Evolutionary conservation across 1,140 invertebrate species (phyloP).

Genomic region (Heliconius eleuchia): DNA sequence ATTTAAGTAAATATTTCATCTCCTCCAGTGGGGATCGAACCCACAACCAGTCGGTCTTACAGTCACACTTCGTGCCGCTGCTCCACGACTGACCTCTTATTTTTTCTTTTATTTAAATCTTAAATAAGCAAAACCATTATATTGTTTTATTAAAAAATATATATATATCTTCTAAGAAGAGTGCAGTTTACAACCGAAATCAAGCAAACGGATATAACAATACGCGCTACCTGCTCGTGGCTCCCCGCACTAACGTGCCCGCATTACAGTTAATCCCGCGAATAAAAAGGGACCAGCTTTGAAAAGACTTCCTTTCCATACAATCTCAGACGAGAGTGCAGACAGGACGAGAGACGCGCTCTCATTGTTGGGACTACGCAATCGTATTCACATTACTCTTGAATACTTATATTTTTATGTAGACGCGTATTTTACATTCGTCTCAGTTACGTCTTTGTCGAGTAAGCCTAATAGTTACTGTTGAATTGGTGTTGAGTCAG

Average conservation of each 20-base stretch:
- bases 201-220: background rate
- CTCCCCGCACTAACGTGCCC: slow-evolving; percentile 4
- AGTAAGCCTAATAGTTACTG: background rate
- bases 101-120: too few species aligned
- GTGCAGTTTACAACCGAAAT: background rate
- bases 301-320: slow-evolving; percentile 36
- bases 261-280: slow-evolving; percentile 30
- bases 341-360: slow-evolving; percentile 17
- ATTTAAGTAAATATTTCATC: too few species aligned
- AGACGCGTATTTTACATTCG: background rate
- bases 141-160: too few species aligned
- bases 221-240: background rate
- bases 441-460: background rate
- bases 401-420: slow-evolving; percentile 14
- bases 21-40: too few species aligned
- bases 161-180: background rate
- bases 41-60: too few species aligned
- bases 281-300: slow-evolving; percentile 21
- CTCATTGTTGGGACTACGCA: slow-evolving; percentile 11
- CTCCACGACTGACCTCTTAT: too few species aligned
- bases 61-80: too few species aligned
- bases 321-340: slow-evolving; percentile 22
- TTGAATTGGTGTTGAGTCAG: background rate
- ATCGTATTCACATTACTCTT: slow-evolving; percentile 14
- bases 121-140: background rate